phyloP scores from a whole-genome alignment of 2,797 vertebrate genomes.

The Girardinus metallicus region DNA sequence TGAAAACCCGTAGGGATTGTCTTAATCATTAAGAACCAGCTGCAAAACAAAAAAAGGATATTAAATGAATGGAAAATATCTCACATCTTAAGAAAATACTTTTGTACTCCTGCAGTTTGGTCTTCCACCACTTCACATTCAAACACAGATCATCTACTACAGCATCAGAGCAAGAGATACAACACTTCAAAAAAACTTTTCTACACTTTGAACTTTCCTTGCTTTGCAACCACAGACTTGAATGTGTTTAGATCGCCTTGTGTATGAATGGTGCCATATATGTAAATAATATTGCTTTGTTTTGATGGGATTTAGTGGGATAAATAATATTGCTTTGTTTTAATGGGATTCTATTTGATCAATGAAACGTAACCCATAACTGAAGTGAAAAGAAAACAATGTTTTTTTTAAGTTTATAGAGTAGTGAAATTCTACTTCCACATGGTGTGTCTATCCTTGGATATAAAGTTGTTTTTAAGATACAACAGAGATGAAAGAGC shows the following conservation, averaged over 20 bases:
- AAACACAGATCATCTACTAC: constrained; percentile 28
- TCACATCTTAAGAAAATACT: constrained; percentile 34
- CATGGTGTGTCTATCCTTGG: no score
- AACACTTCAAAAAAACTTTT: neutral
- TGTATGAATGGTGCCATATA: neutral
- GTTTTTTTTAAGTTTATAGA: neutral
- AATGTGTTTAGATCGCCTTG: neutral
- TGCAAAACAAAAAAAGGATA: constrained; percentile 24
- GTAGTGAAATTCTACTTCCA: neutral
- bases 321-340: neutral
- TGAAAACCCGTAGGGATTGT: constrained; percentile 62
- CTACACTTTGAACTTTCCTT: neutral
- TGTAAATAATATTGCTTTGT: neutral
- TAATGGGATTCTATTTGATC: neutral
- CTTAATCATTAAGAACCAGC: constrained; percentile 70
- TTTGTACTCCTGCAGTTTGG: neutral
- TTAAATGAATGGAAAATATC: constrained; percentile 28
- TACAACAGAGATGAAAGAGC: neutral
- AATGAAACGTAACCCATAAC: neutral
- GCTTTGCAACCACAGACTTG: neutral
- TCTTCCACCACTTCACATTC: neutral
- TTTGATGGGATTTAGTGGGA: no score
- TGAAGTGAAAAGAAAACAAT: neutral
- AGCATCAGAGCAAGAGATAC: constrained; percentile 12
- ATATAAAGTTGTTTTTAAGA: neutral